Percentiles rank a stretch among this genome's conserved stretches.
phyloP scores from a whole-genome alignment of 2,888 invertebrate species.

The Dicycla oo region DNA sequence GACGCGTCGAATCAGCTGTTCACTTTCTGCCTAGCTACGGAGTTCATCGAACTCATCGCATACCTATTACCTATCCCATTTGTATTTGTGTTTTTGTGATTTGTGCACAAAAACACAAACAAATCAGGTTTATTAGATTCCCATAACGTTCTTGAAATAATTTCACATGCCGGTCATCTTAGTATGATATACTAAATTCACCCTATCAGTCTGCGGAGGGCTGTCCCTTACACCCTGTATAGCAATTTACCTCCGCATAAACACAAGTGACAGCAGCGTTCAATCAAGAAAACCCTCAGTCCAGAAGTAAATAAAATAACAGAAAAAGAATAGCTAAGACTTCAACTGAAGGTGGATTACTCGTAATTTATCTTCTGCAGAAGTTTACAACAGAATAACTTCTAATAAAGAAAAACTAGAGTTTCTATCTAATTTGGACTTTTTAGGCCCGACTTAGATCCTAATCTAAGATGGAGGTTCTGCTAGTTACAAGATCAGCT shows the following conservation, averaged over 20 bases:
- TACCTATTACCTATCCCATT: too few relatives aligned
- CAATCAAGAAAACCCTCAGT: conserved; percentile 11
- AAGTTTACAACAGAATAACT: not conserved
- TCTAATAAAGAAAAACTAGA: not conserved
- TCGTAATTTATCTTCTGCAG: conserved; percentile 3
- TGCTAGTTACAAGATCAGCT: not conserved
- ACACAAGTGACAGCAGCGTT: not conserved
- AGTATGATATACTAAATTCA: too few relatives aligned
- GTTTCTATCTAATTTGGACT: not conserved
- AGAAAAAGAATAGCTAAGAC: not conserved
- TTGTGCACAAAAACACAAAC: too few relatives aligned
- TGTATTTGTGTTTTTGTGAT: too few relatives aligned
- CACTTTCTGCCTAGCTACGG: too few relatives aligned
- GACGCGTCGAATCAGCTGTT: too few relatives aligned
- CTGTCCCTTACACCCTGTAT: too few relatives aligned
- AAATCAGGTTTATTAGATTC: too few relatives aligned
- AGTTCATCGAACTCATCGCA: too few relatives aligned
- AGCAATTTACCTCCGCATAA: not conserved
- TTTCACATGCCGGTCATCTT: too few relatives aligned
- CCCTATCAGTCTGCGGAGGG: too few relatives aligned
- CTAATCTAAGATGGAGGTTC: not conserved
- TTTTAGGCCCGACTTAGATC: not conserved
- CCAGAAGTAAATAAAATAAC: not conserved
- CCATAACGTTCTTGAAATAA: too few relatives aligned
- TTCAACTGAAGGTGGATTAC: conserved; percentile 1